A percentile compares a stretch with the other conserved stretches of the same genome.
phyloP scores from a whole-genome alignment of 2,797 vertebrate species.

The Hypotaenidia philippensis region DNA sequence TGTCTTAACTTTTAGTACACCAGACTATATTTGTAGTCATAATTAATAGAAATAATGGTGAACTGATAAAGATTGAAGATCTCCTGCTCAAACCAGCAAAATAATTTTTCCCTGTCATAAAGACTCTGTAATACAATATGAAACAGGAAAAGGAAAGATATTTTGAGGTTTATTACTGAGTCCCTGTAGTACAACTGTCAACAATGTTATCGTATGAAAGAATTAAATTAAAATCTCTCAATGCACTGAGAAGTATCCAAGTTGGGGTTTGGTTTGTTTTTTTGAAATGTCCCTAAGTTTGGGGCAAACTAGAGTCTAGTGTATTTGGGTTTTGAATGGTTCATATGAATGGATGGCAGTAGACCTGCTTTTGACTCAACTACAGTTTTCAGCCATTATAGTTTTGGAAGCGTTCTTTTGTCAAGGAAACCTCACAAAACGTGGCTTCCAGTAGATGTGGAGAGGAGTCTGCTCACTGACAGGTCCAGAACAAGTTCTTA shows the following conservation, averaged over 20 bases:
- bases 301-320: background rate
- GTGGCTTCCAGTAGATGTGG: background rate
- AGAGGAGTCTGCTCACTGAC: background rate
- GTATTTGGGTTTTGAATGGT: background rate
- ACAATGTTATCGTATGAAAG: background rate
- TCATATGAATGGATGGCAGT: background rate
- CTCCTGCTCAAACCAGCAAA: background rate
- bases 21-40: background rate
- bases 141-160: background rate
- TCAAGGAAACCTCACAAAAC: background rate
- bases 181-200: background rate
- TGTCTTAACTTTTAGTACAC: background rate
- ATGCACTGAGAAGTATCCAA: background rate
- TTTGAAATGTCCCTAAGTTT: background rate
- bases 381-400: background rate
- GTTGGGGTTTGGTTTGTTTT: too few relatives aligned
- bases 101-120: background rate
- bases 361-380: background rate
- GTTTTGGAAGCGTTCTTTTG: background rate
- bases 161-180: background rate
- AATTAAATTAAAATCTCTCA: background rate
- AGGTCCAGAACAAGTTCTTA: background rate
- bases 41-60: background rate
- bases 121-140: background rate
- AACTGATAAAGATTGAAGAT: background rate